A percentile compares a stretch with the other conserved stretches of the same genome.
These are phyloP conservation scores for Aphrocallistes beatrix DNA, from an alignment of 37 sponge, comb jelly and placozoan species.

Conservation along the genomic window DNA sequence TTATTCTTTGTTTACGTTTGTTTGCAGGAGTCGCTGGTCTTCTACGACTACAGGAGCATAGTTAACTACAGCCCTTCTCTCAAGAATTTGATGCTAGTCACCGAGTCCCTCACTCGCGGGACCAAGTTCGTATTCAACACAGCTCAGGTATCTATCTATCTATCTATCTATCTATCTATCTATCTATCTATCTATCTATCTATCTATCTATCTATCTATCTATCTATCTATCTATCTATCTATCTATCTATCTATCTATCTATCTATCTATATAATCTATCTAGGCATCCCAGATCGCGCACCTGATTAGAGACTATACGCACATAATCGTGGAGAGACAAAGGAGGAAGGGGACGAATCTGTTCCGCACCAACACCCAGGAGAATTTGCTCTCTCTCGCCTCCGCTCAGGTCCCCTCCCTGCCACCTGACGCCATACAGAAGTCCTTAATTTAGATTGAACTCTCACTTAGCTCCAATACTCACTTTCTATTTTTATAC, in stretches of 20 bases:
- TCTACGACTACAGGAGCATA: constrained; percentile 79
- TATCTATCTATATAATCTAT: background rate
- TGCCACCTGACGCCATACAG: background rate
- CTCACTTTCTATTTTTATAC: background rate
- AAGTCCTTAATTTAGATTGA: background rate
- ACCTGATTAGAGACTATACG: constrained; percentile 88
- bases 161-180: background rate
- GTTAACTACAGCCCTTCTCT: constrained; percentile 95
- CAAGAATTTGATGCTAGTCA: constrained; percentile 87
- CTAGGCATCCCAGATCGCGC: constrained; percentile 91
- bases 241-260: background rate
- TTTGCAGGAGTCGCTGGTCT: constrained; percentile 65
- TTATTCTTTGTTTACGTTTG: background rate
- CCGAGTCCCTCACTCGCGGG: constrained; percentile 81
- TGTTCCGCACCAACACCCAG: background rate
- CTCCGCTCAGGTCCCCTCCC: background rate
- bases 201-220: background rate
- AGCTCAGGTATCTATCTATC: constrained; percentile 48
- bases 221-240: background rate
- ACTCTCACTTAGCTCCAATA: background rate
- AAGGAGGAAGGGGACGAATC: constrained; percentile 23
- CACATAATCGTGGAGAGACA: constrained; percentile 80
- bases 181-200: constrained; percentile 20
- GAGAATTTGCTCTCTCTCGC: background rate
- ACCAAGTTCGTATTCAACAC: constrained; percentile 97